Evolutionary conservation across 2,888 invertebrate species (phyloP), one percentile per base, ranked within the genome.

Genomic region (Brachyptera risi): DNA sequence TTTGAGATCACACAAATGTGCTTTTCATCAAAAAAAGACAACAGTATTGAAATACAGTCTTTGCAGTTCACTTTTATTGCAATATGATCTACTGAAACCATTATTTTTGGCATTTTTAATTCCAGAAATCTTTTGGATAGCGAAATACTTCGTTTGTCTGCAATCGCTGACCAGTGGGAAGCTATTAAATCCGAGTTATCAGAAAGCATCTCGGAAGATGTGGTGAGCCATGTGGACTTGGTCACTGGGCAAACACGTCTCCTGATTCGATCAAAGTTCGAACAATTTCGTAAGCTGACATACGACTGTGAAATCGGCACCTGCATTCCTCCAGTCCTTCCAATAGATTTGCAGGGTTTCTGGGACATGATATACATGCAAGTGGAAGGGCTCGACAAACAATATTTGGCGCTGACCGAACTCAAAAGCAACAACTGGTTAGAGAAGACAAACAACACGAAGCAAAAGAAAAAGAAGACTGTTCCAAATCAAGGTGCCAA

Each of bases 321-420:
- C 26, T 78, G 78, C n/a, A 71, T 75, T 26, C 78, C 79, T 65
- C 74, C 80, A 9, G 80, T 87, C 42, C 83, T 81, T 0, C 79
- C 81, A 62, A 81, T 83, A 4, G 93, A 93, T 76, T 78, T 93
- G 59, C 87, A 86, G 68, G 92, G 92, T 24, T 93, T 92, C 77
- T 93, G 92, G 92, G 92, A 92, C 69, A 87, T 90, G 86, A 83
- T 90, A 5, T 31, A 31, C 31, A 7, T 31, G 31, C 31, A 31
- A 11, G n/a, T n/a, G n/a, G n/a, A n/a, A n/a, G n/a, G n/a, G n/a
- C n/a, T 31, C 31, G 31, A 31, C 31, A 31, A 11, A 31, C n/a
- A n/a, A n/a, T n/a, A n/a, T n/a, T n/a, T n/a, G n/a, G n/a, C n/a
- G n/a, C n/a, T 31, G 7, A 11, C 5, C 5, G 31, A 31, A 11